Percentiles rank a stretch among this genome's conserved stretches.
These are phyloP conservation scores for Sebastes hubbsi DNA, from an alignment of 2,797 vertebrate genomes.

Conservation along the genomic window DNA sequence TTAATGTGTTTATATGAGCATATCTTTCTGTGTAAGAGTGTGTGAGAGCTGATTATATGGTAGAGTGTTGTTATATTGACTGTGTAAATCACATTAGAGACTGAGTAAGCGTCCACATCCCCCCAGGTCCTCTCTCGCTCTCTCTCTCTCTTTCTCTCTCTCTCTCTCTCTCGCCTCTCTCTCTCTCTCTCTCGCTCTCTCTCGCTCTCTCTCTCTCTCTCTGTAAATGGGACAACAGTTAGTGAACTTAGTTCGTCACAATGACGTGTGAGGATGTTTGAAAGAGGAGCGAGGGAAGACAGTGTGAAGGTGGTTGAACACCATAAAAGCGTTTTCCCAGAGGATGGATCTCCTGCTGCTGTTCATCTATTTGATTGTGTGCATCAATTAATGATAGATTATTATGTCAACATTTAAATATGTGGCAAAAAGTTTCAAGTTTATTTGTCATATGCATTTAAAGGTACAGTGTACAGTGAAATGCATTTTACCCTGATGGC, in stretches of 20 bases:
- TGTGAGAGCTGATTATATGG: constrained; percentile 40
- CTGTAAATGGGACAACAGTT: background rate
- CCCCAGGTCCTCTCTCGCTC: background rate
- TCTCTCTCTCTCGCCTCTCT: background rate
- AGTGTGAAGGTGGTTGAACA: too few relatives aligned
- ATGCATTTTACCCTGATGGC: too few relatives aligned
- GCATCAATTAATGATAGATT: too few relatives aligned
- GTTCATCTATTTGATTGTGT: too few relatives aligned
- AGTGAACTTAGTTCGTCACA: background rate
- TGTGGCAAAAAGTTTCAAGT: too few relatives aligned
- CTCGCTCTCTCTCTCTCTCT: background rate
- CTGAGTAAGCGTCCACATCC: constrained; percentile 6
- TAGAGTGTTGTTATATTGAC: constrained; percentile 21
- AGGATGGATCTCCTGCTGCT: too few relatives aligned
- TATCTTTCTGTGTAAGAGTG: background rate
- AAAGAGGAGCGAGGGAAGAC: background rate
- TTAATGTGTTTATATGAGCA: constrained; percentile 12
- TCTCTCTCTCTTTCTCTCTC: background rate
- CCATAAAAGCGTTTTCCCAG: too few relatives aligned
- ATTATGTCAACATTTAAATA: too few relatives aligned
- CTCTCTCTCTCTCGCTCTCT: background rate
- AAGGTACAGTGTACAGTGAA: too few relatives aligned
- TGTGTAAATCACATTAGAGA: constrained; percentile 45
- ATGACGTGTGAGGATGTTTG: background rate
- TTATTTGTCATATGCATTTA: too few relatives aligned